phyloP scores from a whole-genome alignment of 2,888 invertebrate species.

The Lasioglossum leucozonium region DNA sequence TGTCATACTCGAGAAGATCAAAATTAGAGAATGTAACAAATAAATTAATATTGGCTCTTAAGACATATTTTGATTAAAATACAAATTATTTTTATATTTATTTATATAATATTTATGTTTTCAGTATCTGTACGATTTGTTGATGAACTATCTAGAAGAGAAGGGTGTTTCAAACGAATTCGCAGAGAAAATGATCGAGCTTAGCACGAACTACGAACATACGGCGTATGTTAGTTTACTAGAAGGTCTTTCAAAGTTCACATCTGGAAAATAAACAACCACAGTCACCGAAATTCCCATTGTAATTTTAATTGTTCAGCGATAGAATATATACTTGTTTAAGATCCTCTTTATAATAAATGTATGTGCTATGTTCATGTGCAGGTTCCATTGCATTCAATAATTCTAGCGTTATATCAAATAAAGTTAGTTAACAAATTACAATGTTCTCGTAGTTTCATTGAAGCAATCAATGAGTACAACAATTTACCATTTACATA shows the following conservation, averaged over 20 bases:
- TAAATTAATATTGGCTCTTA: constrained; percentile 79
- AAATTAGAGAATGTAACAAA: constrained; percentile 32
- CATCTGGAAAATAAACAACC: constrained; percentile 86
- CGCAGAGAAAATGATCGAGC: constrained; percentile 93
- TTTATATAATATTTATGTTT: constrained; percentile 77
- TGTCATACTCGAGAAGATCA: neutral
- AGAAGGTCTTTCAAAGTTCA: constrained; percentile 94
- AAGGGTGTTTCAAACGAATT: constrained; percentile 98
- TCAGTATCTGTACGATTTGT: constrained; percentile 96
- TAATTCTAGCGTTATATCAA: neutral
- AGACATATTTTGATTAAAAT: neutral
- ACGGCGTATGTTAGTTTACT: constrained; percentile 95
- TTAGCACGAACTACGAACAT: constrained; percentile 97
- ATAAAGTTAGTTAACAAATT: constrained; percentile 14
- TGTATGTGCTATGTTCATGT: constrained; percentile 12
- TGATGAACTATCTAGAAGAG: constrained; percentile 98
- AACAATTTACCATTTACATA: neutral
- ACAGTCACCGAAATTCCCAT: neutral
- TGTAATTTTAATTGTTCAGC: constrained; percentile 31
- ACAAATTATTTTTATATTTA: neutral
- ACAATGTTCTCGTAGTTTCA: neutral
- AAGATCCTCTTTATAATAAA: constrained; percentile 46
- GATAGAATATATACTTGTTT: constrained; percentile 29
- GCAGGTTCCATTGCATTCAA: neutral
- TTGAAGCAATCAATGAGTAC: neutral